Evolutionary conservation across 2,888 invertebrate genomes (phyloP).

Genomic region (Scrobipalpa atriplicella): DNA sequence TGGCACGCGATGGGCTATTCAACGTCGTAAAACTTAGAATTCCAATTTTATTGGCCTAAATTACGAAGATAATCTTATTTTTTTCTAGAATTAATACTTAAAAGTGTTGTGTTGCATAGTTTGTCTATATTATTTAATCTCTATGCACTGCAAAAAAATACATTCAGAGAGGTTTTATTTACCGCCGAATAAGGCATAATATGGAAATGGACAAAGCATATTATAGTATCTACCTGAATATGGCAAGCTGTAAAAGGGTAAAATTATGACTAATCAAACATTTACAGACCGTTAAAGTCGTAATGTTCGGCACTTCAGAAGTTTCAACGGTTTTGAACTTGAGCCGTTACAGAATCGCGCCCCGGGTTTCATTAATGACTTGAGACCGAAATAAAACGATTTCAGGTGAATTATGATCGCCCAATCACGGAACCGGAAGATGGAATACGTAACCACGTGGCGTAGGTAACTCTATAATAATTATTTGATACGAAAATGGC

Average conservation of each 20-base stretch:
- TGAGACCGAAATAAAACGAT: constrained; percentile 17
- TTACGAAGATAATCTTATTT: not conserved
- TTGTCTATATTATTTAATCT: too few relatives aligned
- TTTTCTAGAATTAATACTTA: too few relatives aligned
- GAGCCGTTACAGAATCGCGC: constrained; percentile 13
- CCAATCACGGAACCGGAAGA: constrained; percentile 25
- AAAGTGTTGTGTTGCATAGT: too few relatives aligned
- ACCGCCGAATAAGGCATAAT: too few relatives aligned
- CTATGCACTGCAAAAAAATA: too few relatives aligned
- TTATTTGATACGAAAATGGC: too few relatives aligned
- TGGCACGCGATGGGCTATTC: constrained; percentile 4
- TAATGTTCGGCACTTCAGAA: not conserved
- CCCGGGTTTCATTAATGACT: constrained; percentile 14
- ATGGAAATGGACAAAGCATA: too few relatives aligned
- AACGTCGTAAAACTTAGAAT: not conserved
- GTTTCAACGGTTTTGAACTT: not conserved
- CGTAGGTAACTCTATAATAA: not conserved
- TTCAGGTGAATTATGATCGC: constrained; percentile 22
- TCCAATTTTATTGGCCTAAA: not conserved
- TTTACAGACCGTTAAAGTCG: constrained; percentile 1
- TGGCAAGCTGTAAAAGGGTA: not conserved
- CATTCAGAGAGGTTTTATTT: too few relatives aligned
- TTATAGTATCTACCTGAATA: not conserved
- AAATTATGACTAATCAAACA: constrained; percentile 13
- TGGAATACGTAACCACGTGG: constrained; percentile 1